Percentiles rank a stretch among this genome's conserved stretches.
Conservation (phyloP, 2,797 vertebrate species). For the Takifugu rubripes region DNA sequence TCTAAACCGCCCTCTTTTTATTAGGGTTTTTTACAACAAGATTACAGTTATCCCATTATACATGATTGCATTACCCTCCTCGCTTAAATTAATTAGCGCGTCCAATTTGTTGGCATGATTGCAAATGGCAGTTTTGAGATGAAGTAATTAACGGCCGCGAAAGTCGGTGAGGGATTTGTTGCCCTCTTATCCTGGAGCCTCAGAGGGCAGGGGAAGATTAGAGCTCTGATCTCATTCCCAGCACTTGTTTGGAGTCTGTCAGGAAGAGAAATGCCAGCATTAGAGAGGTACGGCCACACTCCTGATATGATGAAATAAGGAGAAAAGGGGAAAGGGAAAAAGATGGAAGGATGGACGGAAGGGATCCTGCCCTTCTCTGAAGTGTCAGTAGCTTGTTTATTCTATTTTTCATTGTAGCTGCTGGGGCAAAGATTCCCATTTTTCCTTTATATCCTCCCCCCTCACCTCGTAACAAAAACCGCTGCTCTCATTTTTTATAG, state of each 20-base stretch:
- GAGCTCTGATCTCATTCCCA: constrained; percentile 98
- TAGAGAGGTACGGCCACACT: constrained; percentile 96
- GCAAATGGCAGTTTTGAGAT: constrained; percentile 84
- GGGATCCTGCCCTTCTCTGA: constrained; percentile 76
- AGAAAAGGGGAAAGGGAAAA: constrained; percentile 71
- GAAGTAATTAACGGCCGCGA: constrained; percentile 91
- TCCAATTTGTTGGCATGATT: constrained; percentile 35
- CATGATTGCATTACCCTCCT: constrained; percentile 37
- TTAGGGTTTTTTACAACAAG: constrained; percentile 39
- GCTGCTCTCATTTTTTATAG: constrained; percentile 87
- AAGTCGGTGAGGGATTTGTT: constrained; percentile 74
- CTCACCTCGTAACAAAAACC: constrained; percentile 64
- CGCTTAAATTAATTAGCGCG: constrained; percentile 42
- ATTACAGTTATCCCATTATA: constrained; percentile 48
- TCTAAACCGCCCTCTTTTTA: constrained; percentile 47
- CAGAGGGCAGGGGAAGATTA: constrained; percentile 96
- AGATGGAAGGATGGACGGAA: constrained; percentile 72
- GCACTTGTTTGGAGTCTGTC: constrained; percentile 99
- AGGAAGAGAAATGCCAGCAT: constrained; percentile 99
- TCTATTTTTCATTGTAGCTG: constrained; percentile 86
- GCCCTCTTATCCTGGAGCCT: constrained; percentile 83
- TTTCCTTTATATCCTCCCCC: constrained; percentile 53
- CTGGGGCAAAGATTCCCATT: constrained; percentile 73
- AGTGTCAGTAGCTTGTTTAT: constrained; percentile 81
- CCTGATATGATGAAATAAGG: constrained; percentile 99